These are phyloP conservation scores for Axis porcinus DNA, from an alignment of 2,113 vertebrate species.

Conservation along the genomic window DNA sequence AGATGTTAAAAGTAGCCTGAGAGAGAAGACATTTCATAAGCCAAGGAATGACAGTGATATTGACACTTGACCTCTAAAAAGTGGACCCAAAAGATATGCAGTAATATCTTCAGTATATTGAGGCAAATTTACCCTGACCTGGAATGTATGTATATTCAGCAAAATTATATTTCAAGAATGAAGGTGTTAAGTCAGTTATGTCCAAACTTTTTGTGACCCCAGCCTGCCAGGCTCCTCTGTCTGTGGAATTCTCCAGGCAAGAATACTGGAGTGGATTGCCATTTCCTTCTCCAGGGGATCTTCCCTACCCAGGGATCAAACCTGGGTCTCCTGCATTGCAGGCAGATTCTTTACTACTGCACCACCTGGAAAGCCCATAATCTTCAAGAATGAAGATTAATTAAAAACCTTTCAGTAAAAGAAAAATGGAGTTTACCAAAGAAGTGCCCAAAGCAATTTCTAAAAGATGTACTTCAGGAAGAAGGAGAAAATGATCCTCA, in stretches of 20 bases:
- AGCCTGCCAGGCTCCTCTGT: background rate
- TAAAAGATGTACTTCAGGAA: background rate
- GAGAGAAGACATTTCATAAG: background rate
- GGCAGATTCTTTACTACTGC: background rate
- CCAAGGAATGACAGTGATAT: background rate
- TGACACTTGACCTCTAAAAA: background rate
- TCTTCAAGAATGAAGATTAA: background rate
- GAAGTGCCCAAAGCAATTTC: background rate
- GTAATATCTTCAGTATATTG: background rate
- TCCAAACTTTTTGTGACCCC: background rate
- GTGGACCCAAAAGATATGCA: background rate
- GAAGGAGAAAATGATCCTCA: background rate
- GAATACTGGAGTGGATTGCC: background rate
- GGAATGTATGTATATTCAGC: background rate
- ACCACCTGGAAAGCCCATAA: background rate
- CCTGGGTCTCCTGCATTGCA: background rate
- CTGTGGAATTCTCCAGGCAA: background rate
- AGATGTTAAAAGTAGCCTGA: background rate
- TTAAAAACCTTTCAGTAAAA: background rate
- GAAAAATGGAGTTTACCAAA: background rate
- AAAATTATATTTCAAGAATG: background rate
- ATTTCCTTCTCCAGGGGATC: background rate
- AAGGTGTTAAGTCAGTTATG: background rate
- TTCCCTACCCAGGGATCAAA: background rate
- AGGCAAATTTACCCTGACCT: background rate